phyloP scores from a whole-genome alignment of 1,140 invertebrate genomes.

The Zeugodacus cucurbitae region DNA sequence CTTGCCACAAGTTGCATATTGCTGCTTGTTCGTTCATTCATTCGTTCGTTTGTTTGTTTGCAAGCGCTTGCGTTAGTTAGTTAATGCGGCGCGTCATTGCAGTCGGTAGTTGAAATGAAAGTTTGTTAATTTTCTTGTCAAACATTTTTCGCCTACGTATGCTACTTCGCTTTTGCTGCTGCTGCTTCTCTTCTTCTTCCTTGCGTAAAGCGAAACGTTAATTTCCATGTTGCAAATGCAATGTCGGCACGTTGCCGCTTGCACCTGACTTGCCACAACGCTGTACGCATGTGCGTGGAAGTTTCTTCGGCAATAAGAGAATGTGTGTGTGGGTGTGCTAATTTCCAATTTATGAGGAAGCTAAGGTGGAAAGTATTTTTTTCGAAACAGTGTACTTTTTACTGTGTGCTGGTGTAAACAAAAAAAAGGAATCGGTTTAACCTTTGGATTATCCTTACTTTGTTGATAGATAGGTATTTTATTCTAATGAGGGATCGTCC shows the following conservation, averaged over 20 bases:
- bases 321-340: neutral
- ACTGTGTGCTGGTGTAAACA: too few relatives aligned
- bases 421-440: too few relatives aligned
- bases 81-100: constrained; percentile 6
- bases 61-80: neutral
- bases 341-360: neutral
- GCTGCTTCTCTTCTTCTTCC: neutral
- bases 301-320: neutral
- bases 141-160: constrained; percentile 7
- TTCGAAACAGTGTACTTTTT: neutral
- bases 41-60: neutral
- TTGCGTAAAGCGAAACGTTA: neutral
- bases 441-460: too few relatives aligned
- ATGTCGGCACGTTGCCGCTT: neutral
- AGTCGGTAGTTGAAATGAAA: constrained; percentile 31
- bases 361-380: neutral
- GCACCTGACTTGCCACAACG: neutral
- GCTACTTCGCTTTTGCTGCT: neutral
- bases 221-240: neutral
- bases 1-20: neutral
- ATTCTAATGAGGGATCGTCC: too few relatives aligned
- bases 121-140: constrained; percentile 37
- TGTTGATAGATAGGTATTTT: too few relatives aligned
- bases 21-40: neutral
- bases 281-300: neutral